Conservation (phyloP, 2,888 invertebrate genomes). For the Anagyrus pseudococci region DNA sequence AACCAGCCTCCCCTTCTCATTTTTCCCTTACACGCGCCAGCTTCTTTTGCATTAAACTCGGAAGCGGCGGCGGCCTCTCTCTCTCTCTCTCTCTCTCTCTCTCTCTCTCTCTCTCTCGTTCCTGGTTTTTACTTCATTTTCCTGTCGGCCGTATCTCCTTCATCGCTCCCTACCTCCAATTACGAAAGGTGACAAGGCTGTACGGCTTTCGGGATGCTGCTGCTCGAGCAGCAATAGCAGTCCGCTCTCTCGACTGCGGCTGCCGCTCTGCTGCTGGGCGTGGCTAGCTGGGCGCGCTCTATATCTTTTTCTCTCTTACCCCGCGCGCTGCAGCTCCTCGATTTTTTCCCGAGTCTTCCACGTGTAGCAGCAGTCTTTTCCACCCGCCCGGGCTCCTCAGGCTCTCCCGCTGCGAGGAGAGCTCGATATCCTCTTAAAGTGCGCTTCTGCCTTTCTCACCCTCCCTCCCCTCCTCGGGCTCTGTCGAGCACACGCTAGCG, state of each 20-base stretch:
- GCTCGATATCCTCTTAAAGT: background rate
- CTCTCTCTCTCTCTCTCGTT: background rate
- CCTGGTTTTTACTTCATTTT: background rate
- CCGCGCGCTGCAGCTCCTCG: too few relatives aligned
- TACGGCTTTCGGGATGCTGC: too few relatives aligned
- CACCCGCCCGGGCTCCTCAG: too few relatives aligned
- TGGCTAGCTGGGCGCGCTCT: conserved; percentile 14
- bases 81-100: background rate
- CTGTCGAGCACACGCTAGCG: background rate
- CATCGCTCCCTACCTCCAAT: conserved; percentile 1
- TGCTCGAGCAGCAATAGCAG: background rate
- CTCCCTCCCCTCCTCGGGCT: background rate
- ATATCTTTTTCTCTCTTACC: too few relatives aligned
- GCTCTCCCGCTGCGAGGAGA: too few relatives aligned
- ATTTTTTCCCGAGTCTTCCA: too few relatives aligned
- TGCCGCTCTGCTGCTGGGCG: background rate
- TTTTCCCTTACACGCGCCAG: background rate
- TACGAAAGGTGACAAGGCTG: conserved; percentile 8
- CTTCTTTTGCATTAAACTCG: too few relatives aligned
- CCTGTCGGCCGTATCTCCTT: background rate
- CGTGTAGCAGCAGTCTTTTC: too few relatives aligned
- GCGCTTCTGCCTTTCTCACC: background rate
- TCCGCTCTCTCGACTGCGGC: background rate
- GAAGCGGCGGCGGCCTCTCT: too few relatives aligned
- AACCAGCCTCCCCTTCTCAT: background rate